Base-by-base conservation (phyloP, 92 coral and sea anemone species). In the Parazoanthus atlanticus region DNA sequence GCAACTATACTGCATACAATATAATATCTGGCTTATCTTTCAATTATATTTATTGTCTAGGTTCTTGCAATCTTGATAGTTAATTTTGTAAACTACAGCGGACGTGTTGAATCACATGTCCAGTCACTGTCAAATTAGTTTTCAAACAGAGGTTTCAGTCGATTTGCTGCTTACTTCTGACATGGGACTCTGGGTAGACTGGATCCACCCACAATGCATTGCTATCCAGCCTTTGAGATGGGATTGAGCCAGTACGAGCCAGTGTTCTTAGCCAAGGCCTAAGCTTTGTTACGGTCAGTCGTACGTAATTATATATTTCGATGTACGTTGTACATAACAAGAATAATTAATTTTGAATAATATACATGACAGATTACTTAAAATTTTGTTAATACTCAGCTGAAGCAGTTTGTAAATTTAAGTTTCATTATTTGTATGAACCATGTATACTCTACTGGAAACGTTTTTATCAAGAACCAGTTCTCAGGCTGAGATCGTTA, bases 351-450 rank as follows among this genome's bases (percentile, higher is more conserved):
- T 36, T 71, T 75, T 38, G 26, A 75, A 36, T 32, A 19, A 34
- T 33, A 21, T 21, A 73, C 33, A 15, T 79, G 66, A n/a, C 36
- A 79, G 12, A 12, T 13, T 49, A 80, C 5, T 61, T 54, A 80
- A 79, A 78, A 28, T 29, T 29, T 80, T 31, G 66, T 30, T 80
- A 61, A 29, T 80, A 80, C 25, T 80, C 36, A 28, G 69, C 66
- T 54, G 36, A 52, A 54, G 19, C 46, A 54, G 40, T 30, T 61
- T 29, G 65, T 80, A 49, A 54, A 19, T 52, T 80, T 80, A 8
- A n/a, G 26, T 80, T 52, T 54, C 36, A 74, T 5, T 21, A 33
- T 74, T 74, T 74, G 47, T 74, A 74, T 19, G n/a, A 74, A 17
- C n/a, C 11, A 31, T 32, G 43, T 12, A 10, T 11, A 75, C 8